Evolutionary conservation across 2,888 invertebrate genomes (phyloP).

Genomic region (Oligia fasciuncula): DNA sequence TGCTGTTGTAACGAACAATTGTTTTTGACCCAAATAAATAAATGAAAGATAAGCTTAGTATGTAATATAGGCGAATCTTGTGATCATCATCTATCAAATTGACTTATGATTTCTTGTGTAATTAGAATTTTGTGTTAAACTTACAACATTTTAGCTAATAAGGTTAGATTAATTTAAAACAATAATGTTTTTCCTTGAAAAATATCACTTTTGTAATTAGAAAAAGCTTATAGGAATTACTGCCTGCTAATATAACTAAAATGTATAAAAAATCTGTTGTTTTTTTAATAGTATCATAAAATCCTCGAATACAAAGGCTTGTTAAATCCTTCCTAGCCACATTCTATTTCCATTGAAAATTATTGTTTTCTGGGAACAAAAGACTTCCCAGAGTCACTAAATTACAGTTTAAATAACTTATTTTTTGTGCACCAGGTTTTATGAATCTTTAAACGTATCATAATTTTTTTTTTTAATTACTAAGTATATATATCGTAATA

Average conservation of each 20-base stretch:
- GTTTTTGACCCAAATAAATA: background rate
- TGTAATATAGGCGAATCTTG: background rate
- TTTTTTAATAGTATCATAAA: conserved; percentile 23
- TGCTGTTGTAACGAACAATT: background rate
- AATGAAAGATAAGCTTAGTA: background rate
- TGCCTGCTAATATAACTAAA: conserved; percentile 6
- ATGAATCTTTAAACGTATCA: background rate
- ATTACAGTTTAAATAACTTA: background rate
- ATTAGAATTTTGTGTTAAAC: no score
- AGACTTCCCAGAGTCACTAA: background rate
- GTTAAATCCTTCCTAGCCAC: background rate
- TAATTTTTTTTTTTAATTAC: no score
- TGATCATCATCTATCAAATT: background rate
- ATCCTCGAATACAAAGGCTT: background rate
- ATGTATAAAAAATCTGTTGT: background rate
- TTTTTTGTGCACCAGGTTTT: background rate
- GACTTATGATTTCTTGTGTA: background rate
- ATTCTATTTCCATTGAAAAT: background rate
- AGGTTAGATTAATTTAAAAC: background rate
- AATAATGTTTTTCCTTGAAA: background rate
- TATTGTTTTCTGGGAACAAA: background rate
- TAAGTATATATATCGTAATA: no score
- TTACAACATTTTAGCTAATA: background rate
- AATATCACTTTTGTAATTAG: background rate
- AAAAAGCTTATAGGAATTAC: background rate